A percentile compares a stretch with the other conserved stretches of the same genome.
Conservation (phyloP, 2,888 invertebrate genomes). For the Monopis laevigella region DNA sequence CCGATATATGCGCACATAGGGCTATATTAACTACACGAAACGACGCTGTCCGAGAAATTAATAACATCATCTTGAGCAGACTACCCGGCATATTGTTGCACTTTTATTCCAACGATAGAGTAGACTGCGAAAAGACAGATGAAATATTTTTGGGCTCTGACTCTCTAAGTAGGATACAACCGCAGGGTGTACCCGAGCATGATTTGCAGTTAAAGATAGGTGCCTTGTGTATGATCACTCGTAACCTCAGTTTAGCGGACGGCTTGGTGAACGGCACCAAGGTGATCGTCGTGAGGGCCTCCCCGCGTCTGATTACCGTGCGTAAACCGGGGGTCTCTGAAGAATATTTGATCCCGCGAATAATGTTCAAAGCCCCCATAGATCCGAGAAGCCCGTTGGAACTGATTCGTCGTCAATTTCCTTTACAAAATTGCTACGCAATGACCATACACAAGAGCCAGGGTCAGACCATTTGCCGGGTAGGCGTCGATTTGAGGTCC, state of each 20-base stretch:
- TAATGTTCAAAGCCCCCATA: slow-evolving; percentile 15
- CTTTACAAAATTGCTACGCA: slow-evolving; percentile 15
- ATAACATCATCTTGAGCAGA: neutral
- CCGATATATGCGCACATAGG: neutral
- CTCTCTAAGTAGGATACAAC: neutral
- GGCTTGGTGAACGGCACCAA: slow-evolving; percentile 17
- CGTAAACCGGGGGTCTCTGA: slow-evolving; percentile 9
- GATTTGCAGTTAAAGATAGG: slow-evolving; percentile 13
- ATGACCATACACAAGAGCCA: slow-evolving; percentile 18
- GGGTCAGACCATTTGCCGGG: slow-evolving; percentile 16
- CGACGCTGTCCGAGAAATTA: neutral
- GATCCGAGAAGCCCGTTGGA: slow-evolving; percentile 14
- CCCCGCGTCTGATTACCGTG: slow-evolving; percentile 14
- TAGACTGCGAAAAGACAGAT: neutral
- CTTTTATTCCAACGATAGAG: slow-evolving; percentile 4
- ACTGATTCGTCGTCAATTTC: slow-evolving; percentile 16
- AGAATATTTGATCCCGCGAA: slow-evolving; percentile 16
- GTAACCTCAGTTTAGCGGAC: slow-evolving; percentile 17
- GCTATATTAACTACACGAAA: neutral
- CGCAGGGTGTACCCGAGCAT: neutral
- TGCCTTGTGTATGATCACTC: slow-evolving; percentile 16
- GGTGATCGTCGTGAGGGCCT: slow-evolving; percentile 14
- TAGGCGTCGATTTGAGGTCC: slow-evolving; percentile 16
- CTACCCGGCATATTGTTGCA: slow-evolving; percentile 1
- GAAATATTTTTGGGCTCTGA: neutral